These are phyloP conservation scores for Drosophila leonis DNA, from an alignment of 2,888 invertebrate species.

Conservation along the genomic window DNA sequence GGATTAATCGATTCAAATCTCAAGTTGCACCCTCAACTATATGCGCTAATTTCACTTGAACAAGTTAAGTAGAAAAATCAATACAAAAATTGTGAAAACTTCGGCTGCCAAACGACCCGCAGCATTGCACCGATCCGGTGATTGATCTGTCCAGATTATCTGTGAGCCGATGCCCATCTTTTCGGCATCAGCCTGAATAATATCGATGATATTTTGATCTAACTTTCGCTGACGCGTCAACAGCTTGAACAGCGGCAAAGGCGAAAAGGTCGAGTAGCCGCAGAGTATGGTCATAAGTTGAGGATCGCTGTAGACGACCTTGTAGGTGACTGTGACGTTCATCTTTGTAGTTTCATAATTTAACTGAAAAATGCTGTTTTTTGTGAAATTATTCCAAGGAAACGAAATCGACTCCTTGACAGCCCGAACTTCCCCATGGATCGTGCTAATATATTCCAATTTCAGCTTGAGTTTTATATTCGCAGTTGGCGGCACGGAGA, in stretches of 20 bases:
- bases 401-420: conserved; percentile 52
- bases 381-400: conserved; percentile 54
- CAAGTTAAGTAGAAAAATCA: neutral
- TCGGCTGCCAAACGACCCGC: conserved; percentile 1
- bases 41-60: neutral
- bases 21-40: neutral
- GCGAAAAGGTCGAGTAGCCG: conserved; percentile 41
- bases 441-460: conserved; percentile 60
- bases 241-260: conserved; percentile 58
- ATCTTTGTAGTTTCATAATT: neutral
- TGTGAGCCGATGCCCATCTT: conserved; percentile 22
- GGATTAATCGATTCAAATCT: too few relatives aligned
- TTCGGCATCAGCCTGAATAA: conserved; percentile 26
- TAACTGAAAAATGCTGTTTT: conserved; percentile 48
- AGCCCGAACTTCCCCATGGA: conserved; percentile 29
- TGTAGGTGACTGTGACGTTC: conserved; percentile 57
- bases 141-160: conserved; percentile 54
- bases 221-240: conserved; percentile 40
- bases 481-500: conserved; percentile 29
- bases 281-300: conserved; percentile 23
- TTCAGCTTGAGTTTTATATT: conserved; percentile 32
- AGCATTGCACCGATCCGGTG: conserved; percentile 46
- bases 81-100: neutral
- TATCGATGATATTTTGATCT: neutral
- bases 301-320: conserved; percentile 50